phyloP scores from a whole-genome alignment of 2,888 invertebrate species.

The Lithophane socia region DNA sequence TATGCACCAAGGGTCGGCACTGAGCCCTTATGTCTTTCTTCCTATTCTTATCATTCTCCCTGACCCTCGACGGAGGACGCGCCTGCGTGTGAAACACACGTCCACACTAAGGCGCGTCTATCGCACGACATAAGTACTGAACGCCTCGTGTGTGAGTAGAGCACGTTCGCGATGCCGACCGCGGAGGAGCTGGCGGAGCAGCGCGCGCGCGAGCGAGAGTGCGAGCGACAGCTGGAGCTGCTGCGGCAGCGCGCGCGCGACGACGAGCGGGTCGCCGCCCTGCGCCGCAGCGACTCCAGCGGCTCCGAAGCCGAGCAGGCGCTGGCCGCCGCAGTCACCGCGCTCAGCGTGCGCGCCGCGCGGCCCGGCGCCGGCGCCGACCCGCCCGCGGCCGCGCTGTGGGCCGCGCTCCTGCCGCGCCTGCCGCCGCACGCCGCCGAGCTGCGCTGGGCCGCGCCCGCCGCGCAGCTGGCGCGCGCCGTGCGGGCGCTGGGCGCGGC shows the following conservation, averaged over 20 bases:
- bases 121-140: constrained; percentile 9
- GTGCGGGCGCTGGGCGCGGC: constrained; percentile 30
- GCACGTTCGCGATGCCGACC: constrained; percentile 71
- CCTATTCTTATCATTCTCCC: too few relatives aligned
- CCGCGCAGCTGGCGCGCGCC: constrained; percentile 34
- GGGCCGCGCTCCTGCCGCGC: constrained; percentile 48
- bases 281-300: constrained; percentile 66
- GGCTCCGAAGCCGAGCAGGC: constrained; percentile 73
- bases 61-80: neutral
- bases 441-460: constrained; percentile 21
- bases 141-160: constrained; percentile 48
- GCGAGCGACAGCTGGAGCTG: constrained; percentile 66
- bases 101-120: too few relatives aligned
- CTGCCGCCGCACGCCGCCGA: constrained; percentile 35
- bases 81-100: neutral
- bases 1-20: too few relatives aligned
- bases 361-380: constrained; percentile 17
- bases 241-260: constrained; percentile 56
- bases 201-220: constrained; percentile 70
- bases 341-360: constrained; percentile 53
- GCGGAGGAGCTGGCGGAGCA: constrained; percentile 71
- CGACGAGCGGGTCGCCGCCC: constrained; percentile 7
- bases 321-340: constrained; percentile 67
- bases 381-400: constrained; percentile 36
- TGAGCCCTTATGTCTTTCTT: too few relatives aligned